Conservation (phyloP, 2,113 vertebrate genomes). For the Anseranas semipalmata region DNA sequence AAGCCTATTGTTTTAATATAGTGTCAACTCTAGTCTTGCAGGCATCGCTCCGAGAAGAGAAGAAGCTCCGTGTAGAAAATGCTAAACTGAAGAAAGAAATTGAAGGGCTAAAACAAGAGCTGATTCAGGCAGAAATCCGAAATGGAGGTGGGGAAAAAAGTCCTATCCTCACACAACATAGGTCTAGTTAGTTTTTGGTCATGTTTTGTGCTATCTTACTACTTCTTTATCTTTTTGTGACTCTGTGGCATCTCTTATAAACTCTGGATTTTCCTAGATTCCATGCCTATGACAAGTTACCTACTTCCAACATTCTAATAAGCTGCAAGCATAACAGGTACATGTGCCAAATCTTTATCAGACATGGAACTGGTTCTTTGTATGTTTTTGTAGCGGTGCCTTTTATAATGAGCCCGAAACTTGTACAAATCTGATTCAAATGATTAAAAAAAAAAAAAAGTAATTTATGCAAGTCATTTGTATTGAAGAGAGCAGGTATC, state of each 20-base stretch:
- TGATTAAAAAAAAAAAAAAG: background rate
- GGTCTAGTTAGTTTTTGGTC: background rate
- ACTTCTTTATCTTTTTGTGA: background rate
- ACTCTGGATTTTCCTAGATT: background rate
- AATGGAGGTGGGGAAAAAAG: conserved; percentile 84
- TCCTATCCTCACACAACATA: background rate
- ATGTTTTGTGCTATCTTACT: background rate
- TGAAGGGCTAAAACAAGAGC: conserved; percentile 88
- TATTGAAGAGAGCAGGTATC: background rate
- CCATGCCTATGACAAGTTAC: background rate
- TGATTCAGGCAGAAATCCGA: conserved; percentile 89
- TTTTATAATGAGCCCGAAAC: background rate
- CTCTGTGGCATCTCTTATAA: background rate
- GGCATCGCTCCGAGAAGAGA: conserved; percentile 91
- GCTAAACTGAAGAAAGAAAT: conserved; percentile 94
- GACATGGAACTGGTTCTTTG: background rate
- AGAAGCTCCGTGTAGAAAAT: conserved; percentile 96
- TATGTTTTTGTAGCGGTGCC: background rate
- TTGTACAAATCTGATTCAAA: background rate
- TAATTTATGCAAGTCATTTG: background rate
- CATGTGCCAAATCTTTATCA: background rate
- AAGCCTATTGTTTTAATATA: background rate
- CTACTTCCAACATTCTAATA: background rate
- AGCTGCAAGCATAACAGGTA: background rate
- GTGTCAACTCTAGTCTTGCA: conserved; percentile 82